Conservation (phyloP, 2,113 vertebrate genomes). For the Epinephelus lanceolatus region DNA sequence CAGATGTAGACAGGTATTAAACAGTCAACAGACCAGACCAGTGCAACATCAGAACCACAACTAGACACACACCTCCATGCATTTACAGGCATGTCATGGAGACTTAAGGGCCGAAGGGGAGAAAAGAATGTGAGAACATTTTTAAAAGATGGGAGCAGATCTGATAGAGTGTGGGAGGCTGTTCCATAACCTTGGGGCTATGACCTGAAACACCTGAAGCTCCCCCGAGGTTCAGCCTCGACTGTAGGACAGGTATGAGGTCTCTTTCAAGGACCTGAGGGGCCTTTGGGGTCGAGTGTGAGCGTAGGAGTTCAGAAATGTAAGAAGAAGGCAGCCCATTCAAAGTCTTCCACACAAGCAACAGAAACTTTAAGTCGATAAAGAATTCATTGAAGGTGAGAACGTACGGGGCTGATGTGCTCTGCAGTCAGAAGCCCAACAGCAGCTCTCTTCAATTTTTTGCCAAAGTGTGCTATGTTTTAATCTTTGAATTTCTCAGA, state of each 20-base stretch:
- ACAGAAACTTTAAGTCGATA: not conserved
- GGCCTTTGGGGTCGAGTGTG: not conserved
- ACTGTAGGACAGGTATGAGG: not conserved
- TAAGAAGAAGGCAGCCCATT: not conserved
- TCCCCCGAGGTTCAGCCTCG: not conserved
- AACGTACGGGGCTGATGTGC: not conserved
- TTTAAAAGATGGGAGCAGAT: conserved; percentile 17
- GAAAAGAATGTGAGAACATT: not conserved
- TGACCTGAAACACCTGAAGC: conserved; percentile 11
- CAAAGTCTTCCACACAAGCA: conserved; percentile 18
- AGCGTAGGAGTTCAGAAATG: conserved; percentile 22
- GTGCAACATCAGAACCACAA: not conserved
- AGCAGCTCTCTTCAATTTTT: conserved; percentile 3
- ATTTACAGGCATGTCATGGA: conserved; percentile 11
- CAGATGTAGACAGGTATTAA: not conserved
- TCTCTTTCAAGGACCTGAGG: conserved; percentile 24
- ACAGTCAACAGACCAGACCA: not conserved
- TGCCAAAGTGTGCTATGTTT: not conserved
- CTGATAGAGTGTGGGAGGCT: not conserved
- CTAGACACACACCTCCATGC: not conserved
- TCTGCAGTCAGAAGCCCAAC: not conserved
- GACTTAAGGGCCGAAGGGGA: not conserved
- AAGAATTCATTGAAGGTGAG: not conserved
- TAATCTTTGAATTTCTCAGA: not conserved
- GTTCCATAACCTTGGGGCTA: not conserved